phyloP scores from a whole-genome alignment of 2,888 invertebrate species.

The Onthophagus sagittarius region DNA sequence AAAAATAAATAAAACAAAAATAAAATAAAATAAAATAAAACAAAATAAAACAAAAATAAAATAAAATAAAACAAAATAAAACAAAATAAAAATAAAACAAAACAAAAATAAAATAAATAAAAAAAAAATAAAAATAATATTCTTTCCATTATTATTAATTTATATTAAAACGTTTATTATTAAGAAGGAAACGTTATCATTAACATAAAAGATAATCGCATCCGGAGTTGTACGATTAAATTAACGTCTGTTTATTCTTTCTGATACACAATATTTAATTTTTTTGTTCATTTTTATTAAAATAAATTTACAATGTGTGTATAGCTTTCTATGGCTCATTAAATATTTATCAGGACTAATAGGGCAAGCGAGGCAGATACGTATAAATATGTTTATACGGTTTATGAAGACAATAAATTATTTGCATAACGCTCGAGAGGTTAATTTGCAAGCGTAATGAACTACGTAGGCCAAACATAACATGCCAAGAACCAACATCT shows the following conservation, averaged over 20 bases:
- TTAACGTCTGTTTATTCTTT: no score
- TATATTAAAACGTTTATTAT: no score
- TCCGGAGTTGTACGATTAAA: no score
- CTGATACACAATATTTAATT: no score
- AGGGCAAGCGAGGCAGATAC: neutral
- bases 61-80: no score
- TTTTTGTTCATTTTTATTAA: no score
- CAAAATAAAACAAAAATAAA: neutral
- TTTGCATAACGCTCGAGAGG: neutral
- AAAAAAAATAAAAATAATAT: no score
- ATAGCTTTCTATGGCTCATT: neutral
- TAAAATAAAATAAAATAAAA: neutral
- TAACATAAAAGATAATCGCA: no score
- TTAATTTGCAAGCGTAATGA: neutral
- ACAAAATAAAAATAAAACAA: neutral
- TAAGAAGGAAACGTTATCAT: no score
- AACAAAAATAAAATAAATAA: neutral
- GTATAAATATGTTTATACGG: neutral
- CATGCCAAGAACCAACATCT: neutral
- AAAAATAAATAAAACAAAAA: neutral
- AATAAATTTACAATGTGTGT: no score
- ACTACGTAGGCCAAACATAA: neutral
- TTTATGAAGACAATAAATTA: neutral
- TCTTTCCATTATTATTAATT: no score
- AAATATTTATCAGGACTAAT: neutral